phyloP scores from a whole-genome alignment of 2,888 invertebrate species.

The Nomada fabriciana region DNA sequence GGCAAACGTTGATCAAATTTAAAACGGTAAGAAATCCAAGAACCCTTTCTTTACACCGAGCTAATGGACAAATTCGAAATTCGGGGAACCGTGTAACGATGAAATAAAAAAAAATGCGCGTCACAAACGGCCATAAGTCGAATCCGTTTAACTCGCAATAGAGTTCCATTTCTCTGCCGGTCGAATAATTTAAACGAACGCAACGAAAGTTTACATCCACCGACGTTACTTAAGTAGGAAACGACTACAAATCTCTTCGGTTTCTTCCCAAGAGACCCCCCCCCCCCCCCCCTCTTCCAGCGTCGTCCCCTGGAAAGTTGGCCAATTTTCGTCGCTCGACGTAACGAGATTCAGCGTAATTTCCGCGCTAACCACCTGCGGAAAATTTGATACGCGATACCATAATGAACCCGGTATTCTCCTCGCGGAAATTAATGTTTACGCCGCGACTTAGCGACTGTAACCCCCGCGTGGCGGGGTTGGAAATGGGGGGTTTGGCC shows the following conservation, averaged over 20 bases:
- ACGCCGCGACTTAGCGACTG: slow-evolving; percentile 57
- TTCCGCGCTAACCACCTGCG: slow-evolving; percentile 49
- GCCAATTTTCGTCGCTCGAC: slow-evolving; percentile 31
- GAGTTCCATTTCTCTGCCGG: no score
- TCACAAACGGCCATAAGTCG: no score
- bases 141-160: no score
- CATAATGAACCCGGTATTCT: slow-evolving; percentile 53
- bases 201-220: no score
- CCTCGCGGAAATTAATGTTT: slow-evolving; percentile 64
- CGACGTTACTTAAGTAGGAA: background rate
- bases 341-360: slow-evolving; percentile 46
- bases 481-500: background rate
- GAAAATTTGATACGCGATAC: slow-evolving; percentile 62
- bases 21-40: no score
- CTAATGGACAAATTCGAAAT: no score
- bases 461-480: background rate
- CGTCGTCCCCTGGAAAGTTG: slow-evolving; percentile 5
- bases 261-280: background rate
- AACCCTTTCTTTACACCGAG: no score
- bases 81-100: no score
- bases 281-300: background rate
- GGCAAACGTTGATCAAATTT: no score
- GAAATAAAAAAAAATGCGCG: no score
- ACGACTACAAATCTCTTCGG: background rate
- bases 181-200: no score